Percentiles rank a stretch among this genome's conserved stretches.
These are phyloP conservation scores for Alligator sinensis DNA, from an alignment of 2,113 vertebrate genomes.

Conservation along the genomic window DNA sequence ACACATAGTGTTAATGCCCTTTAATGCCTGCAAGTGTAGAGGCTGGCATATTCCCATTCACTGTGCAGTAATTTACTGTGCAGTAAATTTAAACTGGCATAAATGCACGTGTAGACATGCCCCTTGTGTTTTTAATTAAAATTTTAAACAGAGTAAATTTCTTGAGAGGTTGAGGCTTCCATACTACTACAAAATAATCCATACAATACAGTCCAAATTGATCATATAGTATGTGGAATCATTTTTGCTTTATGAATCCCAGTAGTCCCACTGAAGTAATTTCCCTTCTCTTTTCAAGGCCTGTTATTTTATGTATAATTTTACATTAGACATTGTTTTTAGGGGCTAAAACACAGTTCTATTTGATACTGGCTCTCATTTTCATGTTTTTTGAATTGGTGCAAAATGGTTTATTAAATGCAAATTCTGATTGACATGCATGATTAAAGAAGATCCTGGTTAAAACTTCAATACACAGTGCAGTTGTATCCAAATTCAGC, in stretches of 20 bases:
- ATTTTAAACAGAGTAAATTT: background rate
- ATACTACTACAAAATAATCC: background rate
- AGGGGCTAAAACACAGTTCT: constrained; percentile 7
- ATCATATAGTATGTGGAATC: background rate
- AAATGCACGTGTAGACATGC: too few species aligned
- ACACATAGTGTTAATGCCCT: too few species aligned
- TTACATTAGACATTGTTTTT: background rate
- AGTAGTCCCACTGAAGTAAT: constrained; percentile 2
- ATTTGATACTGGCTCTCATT: constrained; percentile 5
- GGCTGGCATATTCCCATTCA: too few species aligned
- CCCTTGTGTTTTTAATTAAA: background rate
- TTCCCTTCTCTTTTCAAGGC: constrained; percentile 41
- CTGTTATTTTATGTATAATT: constrained; percentile 13
- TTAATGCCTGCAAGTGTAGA: too few species aligned
- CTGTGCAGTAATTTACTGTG: too few species aligned
- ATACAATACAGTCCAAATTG: background rate
- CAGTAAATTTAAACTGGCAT: too few species aligned
- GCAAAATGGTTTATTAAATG: constrained; percentile 40
- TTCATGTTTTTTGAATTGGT: constrained; percentile 53
- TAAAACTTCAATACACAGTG: background rate
- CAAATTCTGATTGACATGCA: background rate
- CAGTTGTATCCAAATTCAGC: background rate
- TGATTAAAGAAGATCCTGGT: background rate
- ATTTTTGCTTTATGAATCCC: background rate
- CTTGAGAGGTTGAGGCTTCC: background rate